Conservation (phyloP, 2,797 vertebrate species). For the Mustela erminea region DNA sequence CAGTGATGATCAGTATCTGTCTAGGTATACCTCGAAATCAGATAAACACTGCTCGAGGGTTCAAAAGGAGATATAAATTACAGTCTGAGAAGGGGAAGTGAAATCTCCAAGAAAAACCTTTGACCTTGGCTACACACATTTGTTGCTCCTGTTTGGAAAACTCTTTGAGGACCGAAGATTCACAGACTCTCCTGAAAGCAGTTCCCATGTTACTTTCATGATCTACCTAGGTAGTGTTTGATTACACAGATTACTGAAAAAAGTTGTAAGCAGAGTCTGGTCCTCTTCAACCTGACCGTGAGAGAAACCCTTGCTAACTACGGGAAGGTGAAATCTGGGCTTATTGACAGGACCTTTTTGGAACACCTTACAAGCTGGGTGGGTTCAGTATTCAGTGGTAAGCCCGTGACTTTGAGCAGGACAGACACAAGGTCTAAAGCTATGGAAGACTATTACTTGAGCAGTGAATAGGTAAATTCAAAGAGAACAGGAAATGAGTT, state of each 20-base stretch:
- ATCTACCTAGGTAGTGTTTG: background rate
- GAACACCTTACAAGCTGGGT: too few relatives aligned
- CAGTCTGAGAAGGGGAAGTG: background rate
- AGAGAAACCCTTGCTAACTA: background rate
- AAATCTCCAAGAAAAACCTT: background rate
- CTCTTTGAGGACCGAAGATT: background rate
- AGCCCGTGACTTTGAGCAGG: background rate
- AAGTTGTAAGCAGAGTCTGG: background rate
- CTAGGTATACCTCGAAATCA: background rate
- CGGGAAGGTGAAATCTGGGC: background rate
- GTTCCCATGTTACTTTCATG: background rate
- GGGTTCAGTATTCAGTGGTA: background rate
- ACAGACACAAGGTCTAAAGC: background rate
- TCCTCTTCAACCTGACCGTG: background rate
- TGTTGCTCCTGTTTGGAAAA: background rate
- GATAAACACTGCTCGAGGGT: background rate
- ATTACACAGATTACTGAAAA: too few relatives aligned
- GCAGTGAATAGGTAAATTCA: background rate
- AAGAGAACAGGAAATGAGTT: background rate
- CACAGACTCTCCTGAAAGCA: background rate
- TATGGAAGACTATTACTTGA: background rate
- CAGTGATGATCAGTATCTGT: too few relatives aligned
- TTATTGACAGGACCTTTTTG: background rate
- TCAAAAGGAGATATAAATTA: background rate
- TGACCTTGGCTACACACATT: background rate